Conservation (phyloP, 2,888 invertebrate genomes). For the Rotaria macrura region DNA sequence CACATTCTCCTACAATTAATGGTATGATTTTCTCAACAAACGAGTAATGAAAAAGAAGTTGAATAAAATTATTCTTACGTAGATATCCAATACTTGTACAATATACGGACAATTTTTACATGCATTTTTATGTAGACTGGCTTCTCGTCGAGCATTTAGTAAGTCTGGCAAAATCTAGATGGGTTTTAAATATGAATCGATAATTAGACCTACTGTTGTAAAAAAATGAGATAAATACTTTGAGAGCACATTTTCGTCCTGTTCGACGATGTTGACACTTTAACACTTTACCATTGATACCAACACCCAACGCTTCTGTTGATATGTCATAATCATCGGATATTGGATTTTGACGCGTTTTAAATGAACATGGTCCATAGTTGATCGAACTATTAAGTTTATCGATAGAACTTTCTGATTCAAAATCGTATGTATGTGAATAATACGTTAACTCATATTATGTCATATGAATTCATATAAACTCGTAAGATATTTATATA, state of each 20-base stretch:
- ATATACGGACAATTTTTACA: conserved; percentile 69
- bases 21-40: too few species aligned
- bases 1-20: conserved; percentile 56
- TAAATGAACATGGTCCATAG: background rate
- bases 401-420: too few species aligned
- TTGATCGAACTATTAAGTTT: background rate
- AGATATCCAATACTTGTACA: conserved; percentile 81
- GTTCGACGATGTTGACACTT: conserved; percentile 26
- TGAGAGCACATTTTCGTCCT: conserved; percentile 23
- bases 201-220: background rate
- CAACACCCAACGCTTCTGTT: conserved; percentile 22
- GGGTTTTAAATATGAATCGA: background rate
- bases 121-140: conserved; percentile 27
- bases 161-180: conserved; percentile 7
- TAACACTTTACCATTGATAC: conserved; percentile 32
- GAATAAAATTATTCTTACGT: conserved; percentile 52
- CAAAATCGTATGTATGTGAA: too few species aligned
- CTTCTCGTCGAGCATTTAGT: conserved; percentile 25
- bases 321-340: conserved; percentile 26
- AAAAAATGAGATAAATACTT: background rate
- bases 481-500: too few species aligned
- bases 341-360: background rate
- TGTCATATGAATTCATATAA: too few species aligned
- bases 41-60: too few species aligned
- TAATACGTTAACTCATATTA: too few species aligned